Evolutionary conservation across 2,888 invertebrate species (phyloP).

Genomic region (Argyresthia goedartella): DNA sequence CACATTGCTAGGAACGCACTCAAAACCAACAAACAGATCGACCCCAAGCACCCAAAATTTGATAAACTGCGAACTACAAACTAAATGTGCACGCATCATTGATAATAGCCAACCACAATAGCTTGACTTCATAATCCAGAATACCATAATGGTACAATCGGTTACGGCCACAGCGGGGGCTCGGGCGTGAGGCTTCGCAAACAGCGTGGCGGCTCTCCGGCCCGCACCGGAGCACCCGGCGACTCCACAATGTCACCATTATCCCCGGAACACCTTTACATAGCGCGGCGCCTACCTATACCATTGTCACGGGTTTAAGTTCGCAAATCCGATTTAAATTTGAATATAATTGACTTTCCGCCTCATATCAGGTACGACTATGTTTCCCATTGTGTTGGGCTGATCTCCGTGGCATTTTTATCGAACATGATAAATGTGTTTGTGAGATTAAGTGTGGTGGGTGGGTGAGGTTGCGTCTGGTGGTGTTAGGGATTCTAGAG

Average conservation of each 20-base stretch:
- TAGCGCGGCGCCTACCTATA: conserved; percentile 48
- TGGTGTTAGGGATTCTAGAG: neutral
- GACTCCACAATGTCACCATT: conserved; percentile 10
- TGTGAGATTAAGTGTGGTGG: conserved; percentile 51
- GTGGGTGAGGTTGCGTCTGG: conserved; percentile 25
- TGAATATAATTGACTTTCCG: conserved; percentile 70
- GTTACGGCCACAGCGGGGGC: conserved; percentile 18
- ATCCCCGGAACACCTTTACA: conserved; percentile 24
- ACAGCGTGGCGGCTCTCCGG: neutral
- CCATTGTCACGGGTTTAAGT: conserved; percentile 62
- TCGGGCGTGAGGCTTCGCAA: conserved; percentile 19
- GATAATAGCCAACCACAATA: conserved; percentile 19
- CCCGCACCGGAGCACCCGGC: neutral
- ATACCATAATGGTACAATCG: conserved; percentile 13
- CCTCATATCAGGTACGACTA: conserved; percentile 57
- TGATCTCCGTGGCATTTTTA: conserved; percentile 66
- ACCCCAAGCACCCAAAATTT: too few species aligned
- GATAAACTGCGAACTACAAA: neutral
- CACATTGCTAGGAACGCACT: too few species aligned
- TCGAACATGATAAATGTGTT: conserved; percentile 69
- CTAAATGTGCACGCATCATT: conserved; percentile 4
- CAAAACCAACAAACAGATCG: too few species aligned
- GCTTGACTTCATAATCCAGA: conserved; percentile 36
- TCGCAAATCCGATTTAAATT: conserved; percentile 71
- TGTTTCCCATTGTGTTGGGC: conserved; percentile 56